These are phyloP conservation scores for Propithecus perrieri DNA, from an alignment of 2,797 vertebrate genomes.

Conservation along the genomic window DNA sequence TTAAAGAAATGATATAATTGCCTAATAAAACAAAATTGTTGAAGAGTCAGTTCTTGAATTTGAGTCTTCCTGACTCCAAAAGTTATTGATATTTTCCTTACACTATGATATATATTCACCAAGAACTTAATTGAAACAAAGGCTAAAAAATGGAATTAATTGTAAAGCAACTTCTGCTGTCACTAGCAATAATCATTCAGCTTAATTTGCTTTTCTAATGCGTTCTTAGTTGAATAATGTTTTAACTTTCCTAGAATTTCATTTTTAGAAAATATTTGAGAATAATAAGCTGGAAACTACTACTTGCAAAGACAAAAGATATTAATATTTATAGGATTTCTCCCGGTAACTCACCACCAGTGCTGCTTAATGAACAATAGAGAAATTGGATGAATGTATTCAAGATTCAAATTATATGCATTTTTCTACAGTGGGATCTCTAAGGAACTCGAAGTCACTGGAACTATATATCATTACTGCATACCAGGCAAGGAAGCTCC, in stretches of 20 bases:
- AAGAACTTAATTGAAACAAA: background rate
- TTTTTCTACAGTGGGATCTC: constrained; percentile 60
- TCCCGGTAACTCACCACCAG: constrained; percentile 48
- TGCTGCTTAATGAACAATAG: constrained; percentile 66
- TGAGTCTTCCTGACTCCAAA: background rate
- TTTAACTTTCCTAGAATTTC: background rate
- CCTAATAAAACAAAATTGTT: background rate
- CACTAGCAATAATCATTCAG: background rate
- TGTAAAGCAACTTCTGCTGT: background rate
- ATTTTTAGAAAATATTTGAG: constrained; percentile 42
- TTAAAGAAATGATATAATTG: background rate
- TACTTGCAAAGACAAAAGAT: constrained; percentile 43
- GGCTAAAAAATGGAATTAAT: background rate
- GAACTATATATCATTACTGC: constrained; percentile 18
- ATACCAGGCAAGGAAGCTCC: background rate
- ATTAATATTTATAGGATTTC: constrained; percentile 70
- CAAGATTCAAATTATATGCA: constrained; percentile 53
- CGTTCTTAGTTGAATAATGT: background rate
- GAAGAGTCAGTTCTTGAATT: background rate
- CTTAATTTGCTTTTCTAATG: constrained; percentile 9
- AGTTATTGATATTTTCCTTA: background rate
- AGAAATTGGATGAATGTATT: constrained; percentile 45
- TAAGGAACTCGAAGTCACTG: constrained; percentile 23
- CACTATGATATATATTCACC: background rate
- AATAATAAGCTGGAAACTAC: constrained; percentile 54